Conservation (phyloP, 2,797 vertebrate species). For the Clamator glandarius region DNA sequence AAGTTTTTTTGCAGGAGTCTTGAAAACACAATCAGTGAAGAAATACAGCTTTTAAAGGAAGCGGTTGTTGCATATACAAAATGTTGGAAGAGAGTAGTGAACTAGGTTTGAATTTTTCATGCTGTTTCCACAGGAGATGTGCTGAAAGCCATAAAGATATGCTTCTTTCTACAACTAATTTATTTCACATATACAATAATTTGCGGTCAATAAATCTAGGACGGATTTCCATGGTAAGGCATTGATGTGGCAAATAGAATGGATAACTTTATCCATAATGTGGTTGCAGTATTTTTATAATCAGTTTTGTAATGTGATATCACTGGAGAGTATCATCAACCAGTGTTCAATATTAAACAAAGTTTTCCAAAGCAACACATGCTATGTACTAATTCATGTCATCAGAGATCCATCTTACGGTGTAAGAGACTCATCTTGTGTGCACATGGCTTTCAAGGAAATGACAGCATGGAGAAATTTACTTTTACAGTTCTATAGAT, state of each 20-base stretch:
- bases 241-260: constrained; percentile 56
- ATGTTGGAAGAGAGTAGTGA: constrained; percentile 42
- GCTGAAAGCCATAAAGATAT: constrained; percentile 64
- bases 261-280: constrained; percentile 39
- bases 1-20: neutral
- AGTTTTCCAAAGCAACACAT: constrained; percentile 58
- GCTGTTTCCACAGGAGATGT: constrained; percentile 49
- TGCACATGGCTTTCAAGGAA: constrained; percentile 37
- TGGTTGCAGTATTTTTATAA: constrained; percentile 32
- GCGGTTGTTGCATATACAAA: constrained; percentile 15
- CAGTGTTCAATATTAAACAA: constrained; percentile 55
- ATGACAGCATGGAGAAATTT: constrained; percentile 14
- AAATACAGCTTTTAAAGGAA: neutral
- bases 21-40: neutral
- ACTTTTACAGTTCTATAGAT: neutral
- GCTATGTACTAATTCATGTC: constrained; percentile 45
- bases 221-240: constrained; percentile 19
- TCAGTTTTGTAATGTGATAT: constrained; percentile 50
- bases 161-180: constrained; percentile 66
- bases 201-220: constrained; percentile 60
- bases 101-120: constrained; percentile 51
- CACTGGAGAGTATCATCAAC: constrained; percentile 41
- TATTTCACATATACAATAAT: constrained; percentile 57
- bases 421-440: constrained; percentile 37
- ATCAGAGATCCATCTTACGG: constrained; percentile 32